A percentile compares a stretch with the other conserved stretches of the same genome.
phyloP scores from a whole-genome alignment of 2,888 invertebrate genomes.

The Zygogramma bicolorata region DNA sequence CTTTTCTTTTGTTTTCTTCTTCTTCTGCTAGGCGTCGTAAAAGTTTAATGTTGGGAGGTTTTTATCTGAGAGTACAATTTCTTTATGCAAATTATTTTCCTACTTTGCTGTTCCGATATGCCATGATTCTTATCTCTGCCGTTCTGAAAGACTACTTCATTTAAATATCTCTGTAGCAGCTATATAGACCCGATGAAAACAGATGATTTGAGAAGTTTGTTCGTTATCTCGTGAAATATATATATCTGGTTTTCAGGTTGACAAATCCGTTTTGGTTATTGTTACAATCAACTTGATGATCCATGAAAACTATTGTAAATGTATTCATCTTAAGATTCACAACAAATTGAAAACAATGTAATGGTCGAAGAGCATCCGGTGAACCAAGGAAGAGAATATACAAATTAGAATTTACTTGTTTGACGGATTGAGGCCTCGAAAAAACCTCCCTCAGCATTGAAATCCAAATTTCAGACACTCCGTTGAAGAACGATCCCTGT shows the following conservation, averaged over 20 bases:
- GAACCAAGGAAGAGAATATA: too few species aligned
- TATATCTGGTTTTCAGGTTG: neutral
- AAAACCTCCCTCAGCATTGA: too few species aligned
- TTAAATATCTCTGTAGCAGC: neutral
- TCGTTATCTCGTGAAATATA: neutral
- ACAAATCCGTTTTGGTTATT: neutral
- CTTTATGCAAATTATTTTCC: slow-evolving; percentile 48
- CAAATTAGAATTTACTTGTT: too few species aligned
- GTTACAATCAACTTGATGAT: too few species aligned
- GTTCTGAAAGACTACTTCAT: neutral
- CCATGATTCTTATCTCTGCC: slow-evolving; percentile 19
- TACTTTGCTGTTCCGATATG: slow-evolving; percentile 32
- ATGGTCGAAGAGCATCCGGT: too few species aligned
- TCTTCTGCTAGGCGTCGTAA: slow-evolving; percentile 57
- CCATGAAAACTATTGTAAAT: too few species aligned
- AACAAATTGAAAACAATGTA: too few species aligned
- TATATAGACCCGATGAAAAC: neutral
- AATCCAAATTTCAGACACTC: too few species aligned
- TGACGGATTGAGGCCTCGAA: too few species aligned
- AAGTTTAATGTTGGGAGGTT: slow-evolving; percentile 62
- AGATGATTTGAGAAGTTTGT: neutral
- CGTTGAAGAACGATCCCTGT: too few species aligned
- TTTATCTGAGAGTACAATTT: slow-evolving; percentile 56
- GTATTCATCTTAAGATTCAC: too few species aligned
- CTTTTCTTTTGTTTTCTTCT: slow-evolving; percentile 66